These are phyloP conservation scores for Gymnothorax reevesii DNA, from an alignment of 2,797 vertebrate genomes.

Conservation along the genomic window DNA sequence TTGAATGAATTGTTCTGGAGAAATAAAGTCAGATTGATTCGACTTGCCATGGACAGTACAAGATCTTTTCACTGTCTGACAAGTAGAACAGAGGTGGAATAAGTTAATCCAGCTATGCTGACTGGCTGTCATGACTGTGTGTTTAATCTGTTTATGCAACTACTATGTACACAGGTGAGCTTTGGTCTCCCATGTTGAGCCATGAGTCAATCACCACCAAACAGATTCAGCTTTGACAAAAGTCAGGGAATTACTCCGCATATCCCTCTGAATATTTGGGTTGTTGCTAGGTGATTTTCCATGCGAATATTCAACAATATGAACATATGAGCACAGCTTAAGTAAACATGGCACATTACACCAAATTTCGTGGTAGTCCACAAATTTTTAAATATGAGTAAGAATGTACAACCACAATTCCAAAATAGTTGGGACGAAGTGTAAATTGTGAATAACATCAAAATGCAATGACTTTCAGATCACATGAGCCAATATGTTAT, in stretches of 20 bases:
- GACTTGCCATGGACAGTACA: neutral
- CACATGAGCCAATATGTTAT: too few relatives aligned
- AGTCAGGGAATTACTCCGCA: neutral
- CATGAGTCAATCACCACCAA: neutral
- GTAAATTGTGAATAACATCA: too few relatives aligned
- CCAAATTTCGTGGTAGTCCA: neutral
- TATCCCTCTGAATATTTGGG: constrained; percentile 2
- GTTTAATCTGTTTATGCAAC: neutral
- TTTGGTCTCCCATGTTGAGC: neutral
- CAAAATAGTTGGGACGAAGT: too few relatives aligned
- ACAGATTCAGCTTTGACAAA: neutral
- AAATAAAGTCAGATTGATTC: too few relatives aligned
- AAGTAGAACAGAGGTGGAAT: neutral
- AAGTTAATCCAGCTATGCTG: neutral
- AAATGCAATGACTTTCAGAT: too few relatives aligned
- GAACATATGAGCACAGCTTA: neutral
- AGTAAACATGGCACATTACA: neutral
- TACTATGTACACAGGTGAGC: neutral
- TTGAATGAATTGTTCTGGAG: too few relatives aligned
- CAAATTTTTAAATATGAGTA: too few relatives aligned
- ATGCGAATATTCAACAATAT: neutral
- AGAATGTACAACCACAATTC: too few relatives aligned
- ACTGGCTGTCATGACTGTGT: constrained; percentile 3
- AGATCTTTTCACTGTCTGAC: neutral
- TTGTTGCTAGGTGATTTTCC: constrained; percentile 12